Base-by-base conservation (phyloP, 2,888 invertebrate species). In the Drosophila paramelanica region DNA sequence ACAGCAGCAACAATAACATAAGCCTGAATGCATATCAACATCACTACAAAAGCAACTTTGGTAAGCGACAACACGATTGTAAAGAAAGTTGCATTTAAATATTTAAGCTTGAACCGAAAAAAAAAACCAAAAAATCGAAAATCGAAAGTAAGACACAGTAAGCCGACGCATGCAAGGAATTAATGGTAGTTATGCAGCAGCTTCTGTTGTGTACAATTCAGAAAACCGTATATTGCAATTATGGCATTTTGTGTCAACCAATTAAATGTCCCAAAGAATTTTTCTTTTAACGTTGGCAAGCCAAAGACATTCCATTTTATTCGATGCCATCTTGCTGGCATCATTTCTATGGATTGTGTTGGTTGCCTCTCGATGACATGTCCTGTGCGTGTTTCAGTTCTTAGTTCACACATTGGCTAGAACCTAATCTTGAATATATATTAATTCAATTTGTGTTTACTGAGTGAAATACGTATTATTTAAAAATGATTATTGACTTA, bases 31-130 rank as follows among this genome's bases (percentile, higher is more conserved):
- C 79, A 75, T 81, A 88, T 73, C 83, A 90, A 71, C 85, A 85
- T 66, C 87, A 91, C 79, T 89, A 91, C 77, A 90, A 91, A 73
- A 91, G 89, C 73, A 92, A 92, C 84, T 92, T 89, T 70, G 92
- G 92, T 92, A 92, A 92, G 92, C 50, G 17, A 20, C 33, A 13
- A 45, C 3, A 33, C n/a, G 25, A 39, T 0, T 45, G 10, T 25
- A 47, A 33, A 43, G 31, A 65, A 70, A 70, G 50, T 56, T 53
- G 45, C 56, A 65, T 65, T 56, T 23, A 65, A 50, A 56, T 55
- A 55, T 45, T 36, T 20, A 23, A 14, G 7, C 5, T 25, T 7
- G 11, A 11, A 10, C 13, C 17, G 36, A 51, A 36, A 51, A 31
- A 31, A 3, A 23, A 23, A 23, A 2, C 23, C 2, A 23, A 23